Evolutionary conservation across 35 echinoderm and acorn worm genomes (phyloP).

Genomic region (Patiria miniata): DNA sequence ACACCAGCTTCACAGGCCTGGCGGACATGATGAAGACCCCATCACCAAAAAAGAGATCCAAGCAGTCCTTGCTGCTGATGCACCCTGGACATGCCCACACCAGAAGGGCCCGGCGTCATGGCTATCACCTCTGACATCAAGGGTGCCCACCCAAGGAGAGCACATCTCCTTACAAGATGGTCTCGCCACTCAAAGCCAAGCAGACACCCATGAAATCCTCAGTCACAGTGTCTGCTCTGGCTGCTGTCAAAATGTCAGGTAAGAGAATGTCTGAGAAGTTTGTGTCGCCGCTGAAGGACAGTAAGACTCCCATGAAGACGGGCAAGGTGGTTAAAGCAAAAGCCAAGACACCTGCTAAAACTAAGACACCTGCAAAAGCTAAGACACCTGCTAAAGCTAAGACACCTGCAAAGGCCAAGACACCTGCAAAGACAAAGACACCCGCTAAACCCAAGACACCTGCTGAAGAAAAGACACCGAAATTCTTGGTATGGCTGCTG

Average conservation of each 20-base stretch:
- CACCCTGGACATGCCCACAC: conserved; percentile 73
- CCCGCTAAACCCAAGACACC: conserved; percentile 64
- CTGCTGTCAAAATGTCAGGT: conserved; percentile 5
- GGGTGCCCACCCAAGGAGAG: conserved; percentile 68
- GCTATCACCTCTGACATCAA: conserved; percentile 77
- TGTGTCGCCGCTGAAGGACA: conserved; percentile 53
- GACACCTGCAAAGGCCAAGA: no score
- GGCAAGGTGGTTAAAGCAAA: conserved; percentile 54
- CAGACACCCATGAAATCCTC: conserved; percentile 7
- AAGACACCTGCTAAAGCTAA: no score
- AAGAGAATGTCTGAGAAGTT: conserved; percentile 35
- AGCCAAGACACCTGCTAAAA: conserved; percentile 55
- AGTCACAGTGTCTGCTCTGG: neutral
- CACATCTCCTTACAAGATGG: conserved; percentile 70
- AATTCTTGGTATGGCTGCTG: conserved; percentile 16
- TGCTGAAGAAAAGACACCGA: conserved; percentile 26
- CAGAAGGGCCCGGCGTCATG: conserved; percentile 87
- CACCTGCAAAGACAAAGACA: no score
- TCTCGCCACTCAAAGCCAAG: conserved; percentile 14
- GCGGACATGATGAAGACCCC: conserved; percentile 82
- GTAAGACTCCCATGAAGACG: conserved; percentile 56
- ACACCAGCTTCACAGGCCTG: conserved; percentile 80
- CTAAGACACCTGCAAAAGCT: conserved; percentile 8
- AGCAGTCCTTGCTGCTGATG: neutral
- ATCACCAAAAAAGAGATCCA: conserved; percentile 54